These are phyloP conservation scores for Alouatta palliata DNA, from an alignment of 2,113 vertebrate genomes.

Conservation along the genomic window DNA sequence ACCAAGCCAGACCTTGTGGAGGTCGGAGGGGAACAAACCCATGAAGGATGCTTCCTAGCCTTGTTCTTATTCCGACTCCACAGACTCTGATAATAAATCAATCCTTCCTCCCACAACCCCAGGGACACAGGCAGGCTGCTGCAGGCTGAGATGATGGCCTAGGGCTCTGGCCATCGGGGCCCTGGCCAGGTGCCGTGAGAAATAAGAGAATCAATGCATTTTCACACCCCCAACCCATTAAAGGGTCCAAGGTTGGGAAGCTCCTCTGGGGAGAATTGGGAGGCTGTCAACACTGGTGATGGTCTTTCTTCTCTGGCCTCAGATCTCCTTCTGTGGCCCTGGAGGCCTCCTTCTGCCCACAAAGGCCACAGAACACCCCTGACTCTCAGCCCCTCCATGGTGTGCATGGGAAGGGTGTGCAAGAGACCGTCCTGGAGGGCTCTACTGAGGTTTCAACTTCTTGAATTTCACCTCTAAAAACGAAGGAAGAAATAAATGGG, in stretches of 20 bases:
- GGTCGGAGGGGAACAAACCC: neutral
- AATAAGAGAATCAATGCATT: neutral
- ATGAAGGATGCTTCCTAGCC: neutral
- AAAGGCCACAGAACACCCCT: neutral
- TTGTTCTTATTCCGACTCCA: neutral
- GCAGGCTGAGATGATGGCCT: neutral
- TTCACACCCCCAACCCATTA: neutral
- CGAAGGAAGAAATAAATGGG: neutral
- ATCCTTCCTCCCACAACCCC: neutral
- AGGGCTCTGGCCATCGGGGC: neutral
- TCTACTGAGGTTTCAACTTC: neutral
- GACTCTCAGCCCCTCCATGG: neutral
- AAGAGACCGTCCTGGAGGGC: neutral
- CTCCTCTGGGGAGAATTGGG: neutral
- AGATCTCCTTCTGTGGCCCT: neutral
- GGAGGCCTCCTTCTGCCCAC: neutral
- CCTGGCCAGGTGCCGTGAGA: neutral
- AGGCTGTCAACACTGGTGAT: neutral
- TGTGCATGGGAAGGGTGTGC: too few relatives aligned
- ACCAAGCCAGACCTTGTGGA: neutral
- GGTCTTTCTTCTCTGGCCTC: neutral
- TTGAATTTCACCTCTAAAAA: neutral
- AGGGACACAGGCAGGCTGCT: neutral
- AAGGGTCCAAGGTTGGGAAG: neutral
- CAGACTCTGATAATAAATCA: neutral